Percentiles rank a stretch among this genome's conserved stretches.
Evolutionary conservation across 2,888 invertebrate genomes (phyloP).

Genomic region (Brachyopa scutellaris): DNA sequence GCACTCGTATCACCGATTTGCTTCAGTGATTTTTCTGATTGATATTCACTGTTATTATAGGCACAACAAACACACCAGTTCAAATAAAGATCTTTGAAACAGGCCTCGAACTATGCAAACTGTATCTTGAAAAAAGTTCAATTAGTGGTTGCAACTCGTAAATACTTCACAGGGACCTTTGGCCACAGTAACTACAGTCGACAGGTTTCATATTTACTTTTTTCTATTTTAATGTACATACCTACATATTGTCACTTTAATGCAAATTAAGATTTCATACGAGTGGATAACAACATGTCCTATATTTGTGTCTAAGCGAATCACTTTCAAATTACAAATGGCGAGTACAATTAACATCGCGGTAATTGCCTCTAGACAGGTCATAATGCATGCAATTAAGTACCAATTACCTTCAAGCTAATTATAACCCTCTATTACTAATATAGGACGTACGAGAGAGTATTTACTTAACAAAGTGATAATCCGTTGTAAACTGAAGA

Average conservation of each 20-base stretch:
- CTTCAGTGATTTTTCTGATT: no score
- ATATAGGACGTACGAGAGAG: constrained; percentile 29
- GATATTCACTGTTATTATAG: no score
- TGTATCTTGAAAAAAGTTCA: constrained; percentile 21
- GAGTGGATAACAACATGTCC: constrained; percentile 35
- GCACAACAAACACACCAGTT: no score
- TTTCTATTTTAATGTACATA: constrained; percentile 55
- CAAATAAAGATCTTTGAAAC: no score
- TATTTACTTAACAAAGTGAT: not conserved
- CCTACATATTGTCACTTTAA: constrained; percentile 51
- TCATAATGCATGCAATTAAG: constrained; percentile 80
- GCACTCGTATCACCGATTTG: no score
- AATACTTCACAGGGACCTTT: constrained; percentile 48
- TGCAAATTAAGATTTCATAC: constrained; percentile 55
- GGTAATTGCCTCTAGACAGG: constrained; percentile 79
- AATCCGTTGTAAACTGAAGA: not conserved
- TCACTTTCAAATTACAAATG: constrained; percentile 39
- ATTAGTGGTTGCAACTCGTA: constrained; percentile 27
- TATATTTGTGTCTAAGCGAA: constrained; percentile 44
- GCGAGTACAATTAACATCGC: constrained; percentile 56
- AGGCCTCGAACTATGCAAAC: constrained; percentile 35
- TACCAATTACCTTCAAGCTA: constrained; percentile 76
- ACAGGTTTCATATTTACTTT: no score
- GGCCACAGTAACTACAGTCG: constrained; percentile 51
- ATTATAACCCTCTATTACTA: constrained; percentile 30